Conservation (phyloP, 2,888 invertebrate species). For the Troilus luridus region DNA sequence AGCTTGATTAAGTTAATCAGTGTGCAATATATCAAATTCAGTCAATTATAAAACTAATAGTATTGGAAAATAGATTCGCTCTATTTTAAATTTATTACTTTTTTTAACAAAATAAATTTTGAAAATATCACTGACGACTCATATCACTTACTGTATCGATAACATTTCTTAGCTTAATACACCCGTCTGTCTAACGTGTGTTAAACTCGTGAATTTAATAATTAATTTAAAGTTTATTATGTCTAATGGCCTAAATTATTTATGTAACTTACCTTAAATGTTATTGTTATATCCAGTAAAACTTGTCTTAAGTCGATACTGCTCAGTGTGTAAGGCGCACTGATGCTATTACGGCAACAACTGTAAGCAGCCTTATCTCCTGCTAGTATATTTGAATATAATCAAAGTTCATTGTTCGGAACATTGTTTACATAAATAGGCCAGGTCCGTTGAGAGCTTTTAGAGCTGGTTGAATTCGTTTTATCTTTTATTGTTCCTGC, state of each 20-base stretch:
- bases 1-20: no score
- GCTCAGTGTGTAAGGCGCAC: neutral
- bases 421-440: slow-evolving; percentile 2
- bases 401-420: neutral
- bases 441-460: neutral
- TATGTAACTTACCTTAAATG: neutral
- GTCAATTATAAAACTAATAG: no score
- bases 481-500: neutral
- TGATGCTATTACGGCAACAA: neutral
- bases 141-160: no score
- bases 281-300: neutral
- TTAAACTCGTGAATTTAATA: neutral
- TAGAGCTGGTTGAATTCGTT: neutral
- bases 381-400: neutral
- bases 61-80: no score
- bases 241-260: neutral
- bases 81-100: no score
- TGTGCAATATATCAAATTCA: no score
- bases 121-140: no score
- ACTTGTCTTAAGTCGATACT: neutral
- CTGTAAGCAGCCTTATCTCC: neutral
- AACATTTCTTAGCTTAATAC: no score
- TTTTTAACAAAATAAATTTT: no score
- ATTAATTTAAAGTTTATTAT: neutral
- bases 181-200: no score